phyloP scores from a whole-genome alignment of 2,888 invertebrate genomes.

The Papilio gigon region DNA sequence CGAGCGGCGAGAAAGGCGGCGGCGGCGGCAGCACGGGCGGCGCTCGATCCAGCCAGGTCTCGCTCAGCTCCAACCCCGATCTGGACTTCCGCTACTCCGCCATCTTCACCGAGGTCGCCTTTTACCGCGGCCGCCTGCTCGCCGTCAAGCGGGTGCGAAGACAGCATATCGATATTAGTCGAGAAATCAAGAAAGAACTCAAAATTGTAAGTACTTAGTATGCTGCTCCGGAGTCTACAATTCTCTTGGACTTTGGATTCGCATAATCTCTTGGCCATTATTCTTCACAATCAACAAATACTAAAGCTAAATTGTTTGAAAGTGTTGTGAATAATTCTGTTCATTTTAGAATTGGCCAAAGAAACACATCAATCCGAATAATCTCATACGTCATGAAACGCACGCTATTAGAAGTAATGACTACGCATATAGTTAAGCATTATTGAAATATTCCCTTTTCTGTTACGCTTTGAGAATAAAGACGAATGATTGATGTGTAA shows the following conservation, averaged over 20 bases:
- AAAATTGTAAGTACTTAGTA: slow-evolving; percentile 86
- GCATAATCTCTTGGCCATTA: too few species aligned
- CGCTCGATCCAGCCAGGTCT: slow-evolving; percentile 93
- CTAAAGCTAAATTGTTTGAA: too few species aligned
- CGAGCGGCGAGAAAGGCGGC: slow-evolving; percentile 59
- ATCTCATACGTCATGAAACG: not conserved
- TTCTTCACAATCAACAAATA: too few species aligned
- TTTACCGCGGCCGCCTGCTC: slow-evolving; percentile 93
- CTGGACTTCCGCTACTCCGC: slow-evolving; percentile 94
- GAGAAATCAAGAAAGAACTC: slow-evolving; percentile 95
- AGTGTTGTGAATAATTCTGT: not conserved
- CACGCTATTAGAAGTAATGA: slow-evolving; percentile 17
- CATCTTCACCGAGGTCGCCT: slow-evolving; percentile 94
- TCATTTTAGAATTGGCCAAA: not conserved
- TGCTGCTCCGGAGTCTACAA: too few species aligned
- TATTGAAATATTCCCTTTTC: slow-evolving; percentile 21
- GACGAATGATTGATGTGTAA: slow-evolving; percentile 38
- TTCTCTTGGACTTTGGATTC: too few species aligned
- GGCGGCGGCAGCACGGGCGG: slow-evolving; percentile 61
- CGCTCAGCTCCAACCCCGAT: slow-evolving; percentile 95
- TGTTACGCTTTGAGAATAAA: slow-evolving; percentile 23
- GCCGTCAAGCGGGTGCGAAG: slow-evolving; percentile 93
- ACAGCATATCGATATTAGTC: slow-evolving; percentile 92
- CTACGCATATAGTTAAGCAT: slow-evolving; percentile 22
- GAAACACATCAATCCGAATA: not conserved